Percentiles rank a stretch among this genome's conserved stretches.
These are phyloP conservation scores for Clepsis dumicolana DNA, from an alignment of 2,888 invertebrate genomes.

Conservation along the genomic window DNA sequence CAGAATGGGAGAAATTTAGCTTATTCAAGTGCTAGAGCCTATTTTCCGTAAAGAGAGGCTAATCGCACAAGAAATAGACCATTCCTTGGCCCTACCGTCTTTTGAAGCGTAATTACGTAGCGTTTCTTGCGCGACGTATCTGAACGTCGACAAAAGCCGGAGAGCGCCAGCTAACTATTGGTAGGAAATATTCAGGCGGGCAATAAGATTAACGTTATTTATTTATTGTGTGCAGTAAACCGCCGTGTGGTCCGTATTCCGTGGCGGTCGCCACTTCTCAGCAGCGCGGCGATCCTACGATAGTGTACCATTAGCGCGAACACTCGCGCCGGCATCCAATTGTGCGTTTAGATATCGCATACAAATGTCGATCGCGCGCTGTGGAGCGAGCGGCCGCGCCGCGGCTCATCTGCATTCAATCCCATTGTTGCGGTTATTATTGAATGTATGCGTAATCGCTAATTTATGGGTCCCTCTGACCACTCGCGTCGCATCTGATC, in stretches of 20 bases:
- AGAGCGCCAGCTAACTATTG: slow-evolving; percentile 29
- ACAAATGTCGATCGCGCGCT: slow-evolving; percentile 82
- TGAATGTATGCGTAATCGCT: slow-evolving; percentile 81
- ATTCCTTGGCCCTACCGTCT: slow-evolving; percentile 36
- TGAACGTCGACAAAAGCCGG: slow-evolving; percentile 36
- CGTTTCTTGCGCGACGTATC: slow-evolving; percentile 41
- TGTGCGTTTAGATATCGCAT: slow-evolving; percentile 85
- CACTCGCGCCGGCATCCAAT: slow-evolving; percentile 85
- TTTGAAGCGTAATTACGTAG: slow-evolving; percentile 41
- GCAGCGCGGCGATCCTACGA: slow-evolving; percentile 77
- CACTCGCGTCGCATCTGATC: slow-evolving; percentile 62
- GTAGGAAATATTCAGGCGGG: slow-evolving; percentile 41
- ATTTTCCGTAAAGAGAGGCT: slow-evolving; percentile 43
- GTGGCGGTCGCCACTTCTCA: slow-evolving; percentile 80
- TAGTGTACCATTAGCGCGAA: slow-evolving; percentile 86
- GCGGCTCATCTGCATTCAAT: slow-evolving; percentile 84
- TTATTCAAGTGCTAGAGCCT: slow-evolving; percentile 37
- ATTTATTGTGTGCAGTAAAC: slow-evolving; percentile 76
- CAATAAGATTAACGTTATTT: slow-evolving; percentile 65
- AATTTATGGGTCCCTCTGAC: slow-evolving; percentile 78
- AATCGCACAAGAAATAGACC: slow-evolving; percentile 39
- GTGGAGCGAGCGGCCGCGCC: slow-evolving; percentile 55
- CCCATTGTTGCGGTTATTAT: slow-evolving; percentile 85
- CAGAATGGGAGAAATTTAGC: slow-evolving; percentile 34
- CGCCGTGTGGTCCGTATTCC: slow-evolving; percentile 78